phyloP scores from a whole-genome alignment of 2,797 vertebrate species.

The Pterois miles region DNA sequence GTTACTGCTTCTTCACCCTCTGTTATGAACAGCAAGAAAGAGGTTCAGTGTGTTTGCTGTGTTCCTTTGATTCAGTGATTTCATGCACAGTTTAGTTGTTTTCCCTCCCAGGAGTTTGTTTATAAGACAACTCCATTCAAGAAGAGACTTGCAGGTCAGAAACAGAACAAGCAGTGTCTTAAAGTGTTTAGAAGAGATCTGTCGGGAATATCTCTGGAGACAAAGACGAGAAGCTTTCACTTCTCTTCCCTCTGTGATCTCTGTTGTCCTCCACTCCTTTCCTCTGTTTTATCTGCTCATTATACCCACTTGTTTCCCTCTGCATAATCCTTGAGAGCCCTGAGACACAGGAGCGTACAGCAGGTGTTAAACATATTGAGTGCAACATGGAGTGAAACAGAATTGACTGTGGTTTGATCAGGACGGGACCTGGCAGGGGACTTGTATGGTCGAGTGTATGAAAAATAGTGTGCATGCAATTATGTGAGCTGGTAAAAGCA shows the following conservation, averaged over 20 bases:
- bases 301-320: neutral
- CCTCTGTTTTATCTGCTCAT: neutral
- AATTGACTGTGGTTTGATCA: neutral
- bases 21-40: neutral
- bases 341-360: neutral
- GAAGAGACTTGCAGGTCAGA: neutral
- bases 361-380: conserved; percentile 9
- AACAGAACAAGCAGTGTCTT: neutral
- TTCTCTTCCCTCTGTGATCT: neutral
- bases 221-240: neutral
- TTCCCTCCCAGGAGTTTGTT: neutral
- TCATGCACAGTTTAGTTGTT: neutral
- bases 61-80: neutral
- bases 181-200: neutral
- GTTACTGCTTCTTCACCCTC: neutral
- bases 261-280: too few species aligned
- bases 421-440: neutral
- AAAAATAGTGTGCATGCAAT: conserved; percentile 6
- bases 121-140: neutral
- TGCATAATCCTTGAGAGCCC: neutral
- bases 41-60: neutral
- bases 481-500: conserved; percentile 3
- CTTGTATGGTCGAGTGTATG: neutral
- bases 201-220: neutral
- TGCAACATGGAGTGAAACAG: neutral